Evolutionary conservation across 2,113 vertebrate genomes (phyloP).

Genomic region (Trinectes maculatus): DNA sequence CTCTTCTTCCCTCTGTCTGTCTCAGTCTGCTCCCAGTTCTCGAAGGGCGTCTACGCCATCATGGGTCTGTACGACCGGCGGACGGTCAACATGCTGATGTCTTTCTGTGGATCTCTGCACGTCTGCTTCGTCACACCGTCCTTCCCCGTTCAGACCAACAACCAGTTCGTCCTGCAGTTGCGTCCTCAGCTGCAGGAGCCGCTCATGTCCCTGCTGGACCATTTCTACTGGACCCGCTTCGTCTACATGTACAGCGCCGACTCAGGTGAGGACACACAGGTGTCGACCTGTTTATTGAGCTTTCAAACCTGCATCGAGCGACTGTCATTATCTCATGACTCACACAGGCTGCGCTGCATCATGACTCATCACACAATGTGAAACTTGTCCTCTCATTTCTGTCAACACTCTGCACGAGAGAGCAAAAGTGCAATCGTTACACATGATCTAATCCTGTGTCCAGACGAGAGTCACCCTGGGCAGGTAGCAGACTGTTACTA

Average conservation of each 20-base stretch:
- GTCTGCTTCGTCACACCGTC: conserved; percentile 97
- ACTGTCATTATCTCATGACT: too few relatives aligned
- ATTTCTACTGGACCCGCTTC: conserved; percentile 94
- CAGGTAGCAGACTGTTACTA: too few relatives aligned
- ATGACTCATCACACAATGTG: too few relatives aligned
- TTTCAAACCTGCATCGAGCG: too few relatives aligned
- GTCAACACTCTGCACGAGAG: too few relatives aligned
- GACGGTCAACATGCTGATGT: conserved; percentile 97
- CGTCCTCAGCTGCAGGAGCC: conserved; percentile 94
- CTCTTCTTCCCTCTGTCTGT: background rate
- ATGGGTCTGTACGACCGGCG: conserved; percentile 95
- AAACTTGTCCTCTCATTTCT: too few relatives aligned
- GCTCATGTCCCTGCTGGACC: conserved; percentile 91
- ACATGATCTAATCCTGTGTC: too few relatives aligned
- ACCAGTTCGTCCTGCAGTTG: conserved; percentile 98
- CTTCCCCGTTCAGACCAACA: conserved; percentile 93
- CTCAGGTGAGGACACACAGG: conserved; percentile 82
- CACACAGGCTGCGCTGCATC: too few relatives aligned
- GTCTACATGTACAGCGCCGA: conserved; percentile 97
- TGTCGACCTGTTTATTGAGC: too few relatives aligned
- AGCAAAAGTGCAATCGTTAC: too few relatives aligned
- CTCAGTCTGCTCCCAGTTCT: conserved; percentile 98
- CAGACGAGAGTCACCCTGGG: too few relatives aligned
- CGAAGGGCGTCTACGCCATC: conserved; percentile 97
- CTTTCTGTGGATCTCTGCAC: conserved; percentile 95